Evolutionary conservation across 2,797 vertebrate species (phyloP), one percentile per base, ranked within the genome.

Genomic region (Percopsis omiscomaycus): DNA sequence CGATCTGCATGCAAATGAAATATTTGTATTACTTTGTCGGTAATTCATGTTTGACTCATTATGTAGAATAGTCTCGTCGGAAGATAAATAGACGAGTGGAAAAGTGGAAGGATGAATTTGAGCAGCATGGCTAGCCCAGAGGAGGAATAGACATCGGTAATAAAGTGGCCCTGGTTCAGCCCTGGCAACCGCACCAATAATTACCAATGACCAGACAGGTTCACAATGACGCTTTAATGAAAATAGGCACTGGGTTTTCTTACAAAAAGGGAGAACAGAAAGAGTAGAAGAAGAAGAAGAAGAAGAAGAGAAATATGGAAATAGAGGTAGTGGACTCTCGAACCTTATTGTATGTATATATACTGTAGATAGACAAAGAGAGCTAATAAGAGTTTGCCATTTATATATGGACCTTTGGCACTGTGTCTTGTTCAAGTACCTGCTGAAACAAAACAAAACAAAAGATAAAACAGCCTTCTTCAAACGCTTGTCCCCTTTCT

Each of bases 221-320:
- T 88, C 68, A 71, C 67, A 73, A 79, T 79, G 74, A 87, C 80
- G 69, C 78, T 93, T 91, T 91, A 91, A 91, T 93, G 84, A 83
- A 88, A 86, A 88, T 84, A 86, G 85, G 88, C 80, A 84, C 75
- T 75, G 53, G 66, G 76, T 78, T 84, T 83, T 86, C 72, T 69
- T 69, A 83, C 77, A 78, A 70, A 82, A 83, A 76, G 22, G 22
- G 1, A 22, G 22, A 22, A 22, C 22, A 22, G 22, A 22, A 22
- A 22, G 22, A 22, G 22, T 22, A 22, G 22, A 22, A 22, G 22
- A 22, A 22, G 22, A 22, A 22, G 22, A 22, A n/a, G 14, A 54
- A 5, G 15, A 55, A 14, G 22, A 22, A 22, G 22, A 22, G 22
- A 22, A 22, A 22, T 22, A 22, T 22, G 22, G 22, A 22, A 22